Evolutionary conservation across 2,888 invertebrate species (phyloP).

Genomic region (Xestia c-nigrum): DNA sequence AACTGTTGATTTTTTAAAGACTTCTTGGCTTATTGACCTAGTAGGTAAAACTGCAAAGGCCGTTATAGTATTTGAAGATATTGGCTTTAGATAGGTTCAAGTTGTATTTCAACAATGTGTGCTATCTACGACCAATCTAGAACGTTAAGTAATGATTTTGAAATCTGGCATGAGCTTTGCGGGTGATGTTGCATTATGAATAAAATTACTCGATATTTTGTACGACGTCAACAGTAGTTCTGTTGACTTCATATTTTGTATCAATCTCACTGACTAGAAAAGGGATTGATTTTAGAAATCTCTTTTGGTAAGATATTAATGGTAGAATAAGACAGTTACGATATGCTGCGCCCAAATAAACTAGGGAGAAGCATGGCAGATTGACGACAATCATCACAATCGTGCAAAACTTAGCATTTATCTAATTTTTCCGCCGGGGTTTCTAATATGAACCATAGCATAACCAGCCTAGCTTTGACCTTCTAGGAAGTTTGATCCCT

Average conservation of each 20-base stretch:
- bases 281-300: neutral
- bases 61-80: slow-evolving; percentile 13
- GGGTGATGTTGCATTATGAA: neutral
- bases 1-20: slow-evolving; percentile 45
- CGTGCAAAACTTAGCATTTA: neutral
- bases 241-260: neutral
- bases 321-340: neutral
- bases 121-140: neutral
- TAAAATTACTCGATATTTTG: neutral
- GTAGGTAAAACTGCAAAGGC: slow-evolving; percentile 15
- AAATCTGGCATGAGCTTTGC: neutral
- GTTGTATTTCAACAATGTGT: slow-evolving; percentile 3
- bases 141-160: slow-evolving; percentile 2
- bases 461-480: neutral
- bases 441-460: neutral
- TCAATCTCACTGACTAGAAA: neutral
- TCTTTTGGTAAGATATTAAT: neutral
- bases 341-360: neutral
- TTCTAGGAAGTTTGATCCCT: neutral
- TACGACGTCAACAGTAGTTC: neutral
- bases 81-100: slow-evolving; percentile 3
- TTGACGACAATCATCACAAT: neutral
- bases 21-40: slow-evolving; percentile 35
- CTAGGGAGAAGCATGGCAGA: neutral
- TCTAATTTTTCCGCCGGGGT: neutral